Base-by-base conservation (phyloP, 1,140 invertebrate genomes). In the Piezodorus guildinii region DNA sequence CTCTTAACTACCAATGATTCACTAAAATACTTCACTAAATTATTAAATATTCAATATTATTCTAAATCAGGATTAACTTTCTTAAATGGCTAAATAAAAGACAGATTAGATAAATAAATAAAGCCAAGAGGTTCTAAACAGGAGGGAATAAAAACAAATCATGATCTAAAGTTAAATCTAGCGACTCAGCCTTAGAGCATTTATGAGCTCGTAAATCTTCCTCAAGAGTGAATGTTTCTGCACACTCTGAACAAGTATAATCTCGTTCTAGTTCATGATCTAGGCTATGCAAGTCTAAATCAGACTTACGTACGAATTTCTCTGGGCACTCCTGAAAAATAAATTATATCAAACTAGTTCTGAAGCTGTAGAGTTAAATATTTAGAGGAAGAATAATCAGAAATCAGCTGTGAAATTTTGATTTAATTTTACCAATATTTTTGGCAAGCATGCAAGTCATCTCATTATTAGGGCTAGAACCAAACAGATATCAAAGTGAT, bases 81-180 rank as follows among this genome's bases (percentile, higher is more conserved):
- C 19, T 21, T 49, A 49, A 49, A 49, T 49, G 17, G 3, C 4
- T 49, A 19, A 49, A 49, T 49, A 49, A 49, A 49, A 49, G 2
- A 21, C 17, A 6, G 5, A 19, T 49, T 49, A 49, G 46, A 49
- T 19, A 49, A 49, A 49, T 39, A 39, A 39, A 39, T 39, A 39
- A 6, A 39, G 9, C 4, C 34, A 39, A 39, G 9, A 39, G 9
- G 3, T 49, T 23, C 25, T 62, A 62, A 25, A 62, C 19, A 9
- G 43, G n/a, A 23, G 62, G 49, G 23, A 63, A 63, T n/a, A 51
- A 54, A 25, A 63, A 63, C 16, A 63, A 54, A 17, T 63, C 62
- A 54, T 63, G 45, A 19, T 52, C 62, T 17, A 52, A 14, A 21
- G 61, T 3, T 21, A 62, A 23, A 54, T 63, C 62, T 3, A 63